Evolutionary conservation across 2,113 vertebrate genomes (phyloP).

Genomic region (human): GRCh38 chrX:19622501-19623000

Average conservation of each 20-base stretch:
- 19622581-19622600: constrained; percentile 53
- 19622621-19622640: neutral
- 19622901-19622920: too few relatives aligned
- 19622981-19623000: too few relatives aligned
- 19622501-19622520: neutral
- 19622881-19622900: too few relatives aligned
- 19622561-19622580: neutral
- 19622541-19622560: neutral
- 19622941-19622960: too few relatives aligned
- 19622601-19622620: neutral
- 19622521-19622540: constrained; percentile 20
- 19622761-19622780: too few relatives aligned
- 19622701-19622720: constrained; percentile 6
- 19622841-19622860: too few relatives aligned
- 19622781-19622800: too few relatives aligned
- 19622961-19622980: too few relatives aligned
- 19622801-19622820: too few relatives aligned
- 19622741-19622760: neutral
- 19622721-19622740: neutral
- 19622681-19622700: neutral
- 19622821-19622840: too few relatives aligned
- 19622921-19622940: too few relatives aligned
- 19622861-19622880: too few relatives aligned
- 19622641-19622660: neutral
- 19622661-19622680: neutral